These are phyloP conservation scores for Struthidea cinerea DNA, from an alignment of 2,113 vertebrate species.

Conservation along the genomic window DNA sequence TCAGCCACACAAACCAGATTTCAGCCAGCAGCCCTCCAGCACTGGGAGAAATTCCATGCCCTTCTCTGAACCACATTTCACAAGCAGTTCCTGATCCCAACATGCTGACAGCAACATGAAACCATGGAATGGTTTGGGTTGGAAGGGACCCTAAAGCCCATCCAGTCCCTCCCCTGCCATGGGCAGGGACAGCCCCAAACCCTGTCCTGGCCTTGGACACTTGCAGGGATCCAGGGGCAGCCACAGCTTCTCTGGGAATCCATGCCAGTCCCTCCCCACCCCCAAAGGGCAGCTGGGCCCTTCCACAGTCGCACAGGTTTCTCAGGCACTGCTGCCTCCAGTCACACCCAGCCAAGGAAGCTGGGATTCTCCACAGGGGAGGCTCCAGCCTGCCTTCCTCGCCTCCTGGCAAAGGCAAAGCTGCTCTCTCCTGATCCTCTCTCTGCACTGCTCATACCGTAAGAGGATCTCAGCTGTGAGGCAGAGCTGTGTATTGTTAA, in stretches of 20 bases:
- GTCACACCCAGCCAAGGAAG: neutral
- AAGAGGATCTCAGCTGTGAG: neutral
- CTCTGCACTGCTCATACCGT: accelerated
- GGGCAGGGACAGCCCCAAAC: neutral
- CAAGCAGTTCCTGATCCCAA: neutral
- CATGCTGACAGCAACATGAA: neutral
- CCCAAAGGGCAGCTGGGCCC: neutral
- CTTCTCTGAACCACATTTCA: neutral
- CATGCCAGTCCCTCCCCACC: neutral
- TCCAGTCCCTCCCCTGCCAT: accelerated
- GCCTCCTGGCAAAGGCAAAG: neutral
- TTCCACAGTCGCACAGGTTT: neutral
- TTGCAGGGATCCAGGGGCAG: neutral
- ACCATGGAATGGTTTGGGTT: neutral
- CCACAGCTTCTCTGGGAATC: neutral
- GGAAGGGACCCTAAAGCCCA: neutral
- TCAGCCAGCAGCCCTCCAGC: neutral
- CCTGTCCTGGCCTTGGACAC: neutral
- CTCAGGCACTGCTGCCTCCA: accelerated
- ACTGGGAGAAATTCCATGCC: neutral
- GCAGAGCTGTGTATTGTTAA: accelerated
- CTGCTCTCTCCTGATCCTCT: neutral
- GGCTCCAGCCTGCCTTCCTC: neutral
- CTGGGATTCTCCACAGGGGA: neutral
- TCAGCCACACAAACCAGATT: neutral